phyloP scores from a whole-genome alignment of 2,113 vertebrate species.

The Oreocharis arfaki region DNA sequence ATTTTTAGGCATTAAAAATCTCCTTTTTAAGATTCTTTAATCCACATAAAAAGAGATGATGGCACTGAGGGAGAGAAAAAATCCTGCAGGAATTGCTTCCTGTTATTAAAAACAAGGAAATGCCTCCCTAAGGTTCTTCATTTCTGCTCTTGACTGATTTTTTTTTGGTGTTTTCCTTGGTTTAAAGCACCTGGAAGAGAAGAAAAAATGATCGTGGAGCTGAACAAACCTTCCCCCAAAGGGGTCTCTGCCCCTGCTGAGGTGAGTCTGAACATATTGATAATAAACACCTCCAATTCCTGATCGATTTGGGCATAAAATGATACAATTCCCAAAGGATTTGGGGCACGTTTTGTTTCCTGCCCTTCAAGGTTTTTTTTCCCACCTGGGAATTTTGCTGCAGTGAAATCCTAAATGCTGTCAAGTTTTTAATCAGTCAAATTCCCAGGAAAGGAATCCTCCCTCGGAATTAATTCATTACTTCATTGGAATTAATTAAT shows the following conservation, averaged over 20 bases:
- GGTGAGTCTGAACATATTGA: constrained; percentile 1
- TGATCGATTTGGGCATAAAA: neutral
- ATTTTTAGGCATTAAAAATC: neutral
- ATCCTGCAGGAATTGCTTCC: neutral
- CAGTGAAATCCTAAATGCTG: neutral
- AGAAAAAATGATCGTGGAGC: constrained; percentile 62
- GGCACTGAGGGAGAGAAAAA: neutral
- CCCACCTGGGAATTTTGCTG: neutral
- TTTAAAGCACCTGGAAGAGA: constrained; percentile 61
- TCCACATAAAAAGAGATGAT: accelerated
- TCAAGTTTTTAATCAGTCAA: neutral
- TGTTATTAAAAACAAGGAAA: neutral
- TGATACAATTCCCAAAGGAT: accelerated
- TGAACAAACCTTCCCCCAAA: constrained; percentile 43
- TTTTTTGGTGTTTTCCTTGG: neutral
- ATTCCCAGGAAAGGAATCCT: neutral
- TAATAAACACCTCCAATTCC: neutral
- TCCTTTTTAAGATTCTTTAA: accelerated
- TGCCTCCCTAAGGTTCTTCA: neutral
- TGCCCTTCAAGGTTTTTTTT: neutral
- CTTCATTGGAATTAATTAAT: neutral
- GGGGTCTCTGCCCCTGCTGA: neutral
- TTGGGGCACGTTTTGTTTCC: neutral
- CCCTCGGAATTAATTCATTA: too few relatives aligned
- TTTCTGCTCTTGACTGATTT: neutral